phyloP scores from a whole-genome alignment of 2,797 vertebrate genomes.

The Distichodus sexfasciatus region DNA sequence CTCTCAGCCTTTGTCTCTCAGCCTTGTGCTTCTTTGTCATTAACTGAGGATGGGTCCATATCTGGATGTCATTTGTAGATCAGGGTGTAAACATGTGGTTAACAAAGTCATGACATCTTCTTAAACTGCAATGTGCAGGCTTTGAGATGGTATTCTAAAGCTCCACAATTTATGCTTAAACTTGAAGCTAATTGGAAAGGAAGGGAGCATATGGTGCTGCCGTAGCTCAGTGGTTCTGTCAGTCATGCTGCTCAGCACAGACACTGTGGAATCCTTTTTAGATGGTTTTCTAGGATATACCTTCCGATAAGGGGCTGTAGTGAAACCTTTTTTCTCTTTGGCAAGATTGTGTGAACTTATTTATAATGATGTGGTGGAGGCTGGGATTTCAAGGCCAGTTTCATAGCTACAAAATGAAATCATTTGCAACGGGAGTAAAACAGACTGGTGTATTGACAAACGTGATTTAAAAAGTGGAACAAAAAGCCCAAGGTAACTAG shows the following conservation, averaged over 20 bases:
- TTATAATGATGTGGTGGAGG: no score
- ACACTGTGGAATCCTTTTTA: no score
- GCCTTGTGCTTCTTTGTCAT: conserved; percentile 25
- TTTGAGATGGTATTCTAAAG: conserved; percentile 41
- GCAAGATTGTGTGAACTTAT: no score
- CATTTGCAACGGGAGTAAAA: no score
- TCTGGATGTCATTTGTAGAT: conserved; percentile 54
- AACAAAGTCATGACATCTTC: conserved; percentile 46
- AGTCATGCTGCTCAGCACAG: conserved; percentile 66
- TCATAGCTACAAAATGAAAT: no score
- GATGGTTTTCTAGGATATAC: no score
- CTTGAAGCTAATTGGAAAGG: conserved; percentile 70
- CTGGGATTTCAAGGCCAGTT: no score
- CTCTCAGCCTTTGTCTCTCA: not conserved
- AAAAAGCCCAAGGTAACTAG: no score
- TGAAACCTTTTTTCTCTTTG: no score
- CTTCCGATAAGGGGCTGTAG: no score
- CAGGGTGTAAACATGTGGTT: conserved; percentile 57
- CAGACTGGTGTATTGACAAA: no score
- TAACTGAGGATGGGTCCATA: conserved; percentile 21
- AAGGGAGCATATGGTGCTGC: conserved; percentile 67
- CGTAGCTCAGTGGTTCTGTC: conserved; percentile 66
- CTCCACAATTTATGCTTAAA: conserved; percentile 60
- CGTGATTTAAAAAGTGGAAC: no score
- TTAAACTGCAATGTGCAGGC: conserved; percentile 21